Conservation (phyloP, 2,113 vertebrate species). For the Onychorhynchus coronatus region DNA sequence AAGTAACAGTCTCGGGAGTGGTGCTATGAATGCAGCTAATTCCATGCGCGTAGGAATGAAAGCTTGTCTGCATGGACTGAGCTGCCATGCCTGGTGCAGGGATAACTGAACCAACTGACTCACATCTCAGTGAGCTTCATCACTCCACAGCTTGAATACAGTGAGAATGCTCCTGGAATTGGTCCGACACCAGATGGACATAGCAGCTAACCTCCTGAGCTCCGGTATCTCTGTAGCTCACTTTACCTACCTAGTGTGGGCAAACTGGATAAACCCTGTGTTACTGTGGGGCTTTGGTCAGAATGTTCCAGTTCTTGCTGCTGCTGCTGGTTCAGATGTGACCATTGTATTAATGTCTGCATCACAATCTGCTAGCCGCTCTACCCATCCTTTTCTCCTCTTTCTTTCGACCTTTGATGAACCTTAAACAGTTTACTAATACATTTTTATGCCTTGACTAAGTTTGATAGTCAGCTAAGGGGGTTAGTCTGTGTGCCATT, state of each 20-base stretch:
- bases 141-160: neutral
- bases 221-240: fast-evolving
- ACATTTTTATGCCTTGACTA: neutral
- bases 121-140: neutral
- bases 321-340: neutral
- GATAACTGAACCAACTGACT: neutral
- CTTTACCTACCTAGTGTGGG: neutral
- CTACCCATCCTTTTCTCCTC: neutral
- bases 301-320: neutral
- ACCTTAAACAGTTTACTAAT: neutral
- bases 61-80: neutral
- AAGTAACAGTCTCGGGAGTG: fast-evolving
- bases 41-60: neutral
- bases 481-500: neutral
- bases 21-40: neutral
- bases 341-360: neutral
- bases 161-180: neutral
- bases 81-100: fast-evolving
- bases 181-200: neutral
- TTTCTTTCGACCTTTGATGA: neutral
- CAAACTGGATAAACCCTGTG: neutral
- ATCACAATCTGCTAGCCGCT: neutral
- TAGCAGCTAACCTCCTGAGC: fast-evolving
- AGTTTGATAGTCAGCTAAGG: neutral
- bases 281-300: neutral